Conservation (phyloP, 1,140 invertebrate genomes). For the Papilio glaucus region DNA sequence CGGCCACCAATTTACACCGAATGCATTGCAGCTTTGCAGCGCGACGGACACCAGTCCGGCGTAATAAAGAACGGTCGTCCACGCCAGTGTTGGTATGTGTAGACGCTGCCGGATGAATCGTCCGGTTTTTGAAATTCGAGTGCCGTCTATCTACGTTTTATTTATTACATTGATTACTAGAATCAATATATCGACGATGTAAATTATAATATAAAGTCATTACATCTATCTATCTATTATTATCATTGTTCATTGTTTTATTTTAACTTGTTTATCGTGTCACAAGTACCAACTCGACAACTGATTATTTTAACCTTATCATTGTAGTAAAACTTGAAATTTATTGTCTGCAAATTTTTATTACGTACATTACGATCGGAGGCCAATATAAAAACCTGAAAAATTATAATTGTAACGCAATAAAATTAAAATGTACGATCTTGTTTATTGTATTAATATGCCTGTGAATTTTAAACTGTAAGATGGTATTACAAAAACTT, state of each 20-base stretch:
- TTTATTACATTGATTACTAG: too few species aligned
- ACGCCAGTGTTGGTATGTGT: too few species aligned
- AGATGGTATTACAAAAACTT: background rate
- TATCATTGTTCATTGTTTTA: background rate
- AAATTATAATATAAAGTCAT: too few species aligned
- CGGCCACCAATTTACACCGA: too few species aligned
- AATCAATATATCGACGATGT: too few species aligned
- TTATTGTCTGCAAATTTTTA: slow-evolving; percentile 16
- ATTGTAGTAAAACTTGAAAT: background rate
- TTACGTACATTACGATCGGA: background rate
- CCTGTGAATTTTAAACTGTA: background rate
- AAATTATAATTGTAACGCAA: background rate
- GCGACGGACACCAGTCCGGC: too few species aligned
- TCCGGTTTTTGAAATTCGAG: too few species aligned
- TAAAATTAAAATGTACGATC: background rate
- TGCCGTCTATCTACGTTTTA: too few species aligned
- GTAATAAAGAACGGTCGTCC: too few species aligned
- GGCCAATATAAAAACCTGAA: background rate
- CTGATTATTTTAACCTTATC: background rate
- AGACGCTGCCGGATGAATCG: too few species aligned
- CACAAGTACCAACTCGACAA: background rate
- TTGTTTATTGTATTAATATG: background rate
- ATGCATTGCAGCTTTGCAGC: too few species aligned
- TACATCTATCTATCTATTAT: too few species aligned
- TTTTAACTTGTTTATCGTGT: background rate